Evolutionary conservation across 2,888 invertebrate species (phyloP).

Genomic region (Bhutanitis thaidina): DNA sequence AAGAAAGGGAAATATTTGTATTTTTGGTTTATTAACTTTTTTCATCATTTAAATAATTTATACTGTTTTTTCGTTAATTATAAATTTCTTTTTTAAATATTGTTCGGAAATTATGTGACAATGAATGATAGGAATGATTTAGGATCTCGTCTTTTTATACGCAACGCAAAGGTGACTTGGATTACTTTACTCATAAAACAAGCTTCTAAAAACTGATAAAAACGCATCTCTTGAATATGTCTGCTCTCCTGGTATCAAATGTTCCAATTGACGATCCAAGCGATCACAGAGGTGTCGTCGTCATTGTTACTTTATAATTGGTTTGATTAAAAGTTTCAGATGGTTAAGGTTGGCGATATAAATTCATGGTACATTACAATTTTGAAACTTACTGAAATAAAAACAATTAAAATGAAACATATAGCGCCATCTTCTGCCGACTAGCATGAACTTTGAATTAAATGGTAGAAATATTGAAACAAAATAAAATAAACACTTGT

Average conservation of each 20-base stretch:
- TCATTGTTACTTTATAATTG: neutral
- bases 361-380: neutral
- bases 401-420: conserved; percentile 3
- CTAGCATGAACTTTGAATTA: conserved; percentile 33
- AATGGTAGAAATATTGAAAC: neutral
- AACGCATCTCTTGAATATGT: conserved; percentile 36
- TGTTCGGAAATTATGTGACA: too few species aligned
- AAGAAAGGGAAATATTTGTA: too few species aligned
- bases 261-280: conserved; percentile 78
- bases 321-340: neutral
- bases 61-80: too few species aligned
- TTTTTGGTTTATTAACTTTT: too few species aligned
- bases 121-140: too few species aligned
- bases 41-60: too few species aligned
- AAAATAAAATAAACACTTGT: conserved; percentile 1
- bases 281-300: conserved; percentile 37
- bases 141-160: too few species aligned
- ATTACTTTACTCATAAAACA: neutral
- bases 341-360: neutral
- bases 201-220: neutral
- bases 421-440: conserved; percentile 66
- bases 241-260: conserved; percentile 63
- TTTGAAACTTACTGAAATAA: conserved; percentile 15
- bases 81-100: too few species aligned
- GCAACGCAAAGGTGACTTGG: too few species aligned